These are phyloP conservation scores for Trachurus trachurus DNA, from an alignment of 2,797 vertebrate species.

Conservation along the genomic window DNA sequence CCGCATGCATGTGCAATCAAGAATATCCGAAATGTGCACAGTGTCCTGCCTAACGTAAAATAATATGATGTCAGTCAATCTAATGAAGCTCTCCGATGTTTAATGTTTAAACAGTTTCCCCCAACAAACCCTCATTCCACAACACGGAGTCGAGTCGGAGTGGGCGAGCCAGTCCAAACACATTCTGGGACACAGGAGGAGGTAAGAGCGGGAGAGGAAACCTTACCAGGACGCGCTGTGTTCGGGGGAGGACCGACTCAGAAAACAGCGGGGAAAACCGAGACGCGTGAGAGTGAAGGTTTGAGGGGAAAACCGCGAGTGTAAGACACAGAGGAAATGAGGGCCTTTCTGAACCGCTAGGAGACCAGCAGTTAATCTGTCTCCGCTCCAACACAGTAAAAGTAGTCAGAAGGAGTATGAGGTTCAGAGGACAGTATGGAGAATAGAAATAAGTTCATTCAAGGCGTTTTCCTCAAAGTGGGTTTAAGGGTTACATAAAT, in stretches of 20 bases:
- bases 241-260: slow-evolving; percentile 65
- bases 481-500: slow-evolving; percentile 72
- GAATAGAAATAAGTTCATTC: slow-evolving; percentile 60
- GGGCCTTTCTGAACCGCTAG: slow-evolving; percentile 72
- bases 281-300: slow-evolving; percentile 83
- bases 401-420: slow-evolving; percentile 49
- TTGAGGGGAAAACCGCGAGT: slow-evolving; percentile 69
- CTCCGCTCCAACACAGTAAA: slow-evolving; percentile 70
- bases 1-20: slow-evolving; percentile 16
- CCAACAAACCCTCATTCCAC: slow-evolving; percentile 29
- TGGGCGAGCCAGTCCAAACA: slow-evolving; percentile 81
- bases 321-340: slow-evolving; percentile 74
- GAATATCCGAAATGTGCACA: slow-evolving; percentile 28
- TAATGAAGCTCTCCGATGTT: slow-evolving; percentile 52
- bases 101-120: slow-evolving; percentile 65
- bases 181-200: slow-evolving; percentile 69
- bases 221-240: slow-evolving; percentile 63
- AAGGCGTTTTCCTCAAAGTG: slow-evolving; percentile 64
- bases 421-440: slow-evolving; percentile 51
- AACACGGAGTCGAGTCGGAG: slow-evolving; percentile 33
- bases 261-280: slow-evolving; percentile 79
- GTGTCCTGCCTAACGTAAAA: slow-evolving; percentile 50
- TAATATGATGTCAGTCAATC: slow-evolving; percentile 77
- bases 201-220: slow-evolving; percentile 67
- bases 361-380: slow-evolving; percentile 76